Evolutionary conservation across 2,113 vertebrate species (phyloP), one percentile per base, ranked within the genome.

Genomic region (Amphiprion percula): DNA sequence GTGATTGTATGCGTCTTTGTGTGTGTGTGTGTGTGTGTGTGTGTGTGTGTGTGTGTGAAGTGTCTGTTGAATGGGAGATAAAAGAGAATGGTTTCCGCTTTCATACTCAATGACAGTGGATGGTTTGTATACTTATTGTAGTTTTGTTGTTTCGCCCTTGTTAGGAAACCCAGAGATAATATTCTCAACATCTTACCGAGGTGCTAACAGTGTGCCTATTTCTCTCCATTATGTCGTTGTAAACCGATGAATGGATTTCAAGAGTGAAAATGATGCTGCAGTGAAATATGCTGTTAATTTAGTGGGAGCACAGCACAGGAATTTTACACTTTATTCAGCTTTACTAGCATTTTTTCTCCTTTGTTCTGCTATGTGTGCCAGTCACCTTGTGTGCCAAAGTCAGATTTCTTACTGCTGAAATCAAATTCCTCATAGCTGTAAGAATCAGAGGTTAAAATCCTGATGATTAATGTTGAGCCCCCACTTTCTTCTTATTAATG

Each of bases 401-500:
- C 78, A 33, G 67, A 76, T 72, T 79, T 72, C 74, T 72, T 68
- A 30, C 62, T 59, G 84, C 73, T 74, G 39, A 83, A 83, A 68
- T 84, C 65, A 26, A 58, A 72, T 44, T 73, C 66, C 62, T 86
- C 52, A 71, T 86, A 86, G 87, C 76, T 54, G 62, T 47, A 65
- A 79, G 74, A 84, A 86, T 76, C 75, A 50, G 76, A 91, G 86
- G 84, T 91, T 81, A 85, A 84, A 87, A 74, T 86, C 81, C 62
- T 33, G 64, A 86, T 89, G 89, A 92, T 93, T 88, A 90, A 92
- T 87, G 87, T 52, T 44, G 50, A 68, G 80, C 74, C 64, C 73
- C 79, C 83, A 87, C 88, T 89, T 79, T 85, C 80, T 85, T 75
- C 83, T 90, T 91, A 90, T 90, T 91, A 92, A 86, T 60, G 61